phyloP scores from a whole-genome alignment of 2,113 vertebrate genomes.

The Hoplias malabaricus region DNA sequence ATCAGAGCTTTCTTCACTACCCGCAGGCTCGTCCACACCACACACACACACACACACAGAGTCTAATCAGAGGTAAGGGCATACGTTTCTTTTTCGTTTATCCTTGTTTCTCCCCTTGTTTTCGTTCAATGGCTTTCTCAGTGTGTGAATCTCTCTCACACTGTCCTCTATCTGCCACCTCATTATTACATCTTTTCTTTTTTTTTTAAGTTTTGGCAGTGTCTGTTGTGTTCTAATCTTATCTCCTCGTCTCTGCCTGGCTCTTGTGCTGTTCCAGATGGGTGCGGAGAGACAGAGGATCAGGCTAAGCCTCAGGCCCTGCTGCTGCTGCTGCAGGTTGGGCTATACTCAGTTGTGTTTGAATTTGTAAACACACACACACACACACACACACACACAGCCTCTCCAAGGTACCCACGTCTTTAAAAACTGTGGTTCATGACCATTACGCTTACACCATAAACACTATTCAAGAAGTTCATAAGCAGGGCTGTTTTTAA shows the following conservation, averaged over 20 bases:
- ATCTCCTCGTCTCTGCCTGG: conserved; percentile 11
- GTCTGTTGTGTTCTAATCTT: conserved; percentile 1
- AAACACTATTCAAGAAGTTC: too few relatives aligned
- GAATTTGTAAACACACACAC: conserved; percentile 21
- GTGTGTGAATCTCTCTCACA: neutral
- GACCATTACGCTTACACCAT: too few relatives aligned
- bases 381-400: neutral
- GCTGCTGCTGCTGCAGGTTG: conserved; percentile 22
- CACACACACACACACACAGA: conserved; percentile 17
- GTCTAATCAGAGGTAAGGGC: conserved; percentile 10
- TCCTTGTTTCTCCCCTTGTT: neutral
- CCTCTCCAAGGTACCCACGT: neutral
- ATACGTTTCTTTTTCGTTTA: neutral
- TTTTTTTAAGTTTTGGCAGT: conserved; percentile 16
- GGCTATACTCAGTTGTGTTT: conserved; percentile 5
- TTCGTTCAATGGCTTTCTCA: neutral
- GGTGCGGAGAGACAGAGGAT: conserved; percentile 28
- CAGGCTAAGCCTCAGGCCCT: conserved; percentile 11
- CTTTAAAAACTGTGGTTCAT: too few relatives aligned
- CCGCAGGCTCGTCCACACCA: neutral
- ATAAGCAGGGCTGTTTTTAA: too few relatives aligned
- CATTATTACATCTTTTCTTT: conserved; percentile 2
- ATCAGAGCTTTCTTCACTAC: conserved; percentile 26
- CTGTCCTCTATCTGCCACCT: neutral
- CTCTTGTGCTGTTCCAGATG: conserved; percentile 36